Evolutionary conservation across 2,888 invertebrate species (phyloP), one percentile per base, ranked within the genome.

Genomic region (Caenorhabditis imperialis): DNA sequence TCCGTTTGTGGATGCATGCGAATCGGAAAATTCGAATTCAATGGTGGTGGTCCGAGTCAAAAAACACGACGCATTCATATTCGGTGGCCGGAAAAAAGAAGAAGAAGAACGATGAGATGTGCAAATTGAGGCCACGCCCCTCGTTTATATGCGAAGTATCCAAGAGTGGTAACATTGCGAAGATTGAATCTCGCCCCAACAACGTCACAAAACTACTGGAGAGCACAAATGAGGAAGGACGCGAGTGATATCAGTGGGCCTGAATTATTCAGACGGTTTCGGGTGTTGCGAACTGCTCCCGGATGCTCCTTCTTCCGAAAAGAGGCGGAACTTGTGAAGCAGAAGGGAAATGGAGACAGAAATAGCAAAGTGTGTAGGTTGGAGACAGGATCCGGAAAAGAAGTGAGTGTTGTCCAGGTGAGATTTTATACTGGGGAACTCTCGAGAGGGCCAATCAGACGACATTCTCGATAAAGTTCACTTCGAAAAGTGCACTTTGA

Each of bases 61-160:
- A 54, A 45, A 55, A 61, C 58, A 71, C 18, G 37, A 55, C 63
- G 25, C 42, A 55, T 62, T 62, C 55, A 62, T 71, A 62, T 61
- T 61, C 48, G 27, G 30, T 37, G 25, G 44, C 35, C 25, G 25
- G 22, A 18, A 53, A 51, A 33, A 48, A 33, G n/a, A 27, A 18
- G 27, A 23, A 58, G 54, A 16, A 54, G 47, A 60, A 58, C 60
- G 60, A 60, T 58, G 58, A 48, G 18, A 30, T 30, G 30, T 10
- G 30, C 30, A 30, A 10, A 10, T 30, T 6, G 30, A 30, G 10
- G 30, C 30, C 30, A 30, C 55, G 30, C n/a, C 35, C 47, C 35
- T 57, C 55, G 57, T 65, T 65, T 65, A 57, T 65, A 57, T 65
- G 55, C 55, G 50, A 65, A 65, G 50, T 57, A 65, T n/a, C n/a